Evolutionary conservation across 1,140 invertebrate species (phyloP).

Genomic region (Micrasema longulum): DNA sequence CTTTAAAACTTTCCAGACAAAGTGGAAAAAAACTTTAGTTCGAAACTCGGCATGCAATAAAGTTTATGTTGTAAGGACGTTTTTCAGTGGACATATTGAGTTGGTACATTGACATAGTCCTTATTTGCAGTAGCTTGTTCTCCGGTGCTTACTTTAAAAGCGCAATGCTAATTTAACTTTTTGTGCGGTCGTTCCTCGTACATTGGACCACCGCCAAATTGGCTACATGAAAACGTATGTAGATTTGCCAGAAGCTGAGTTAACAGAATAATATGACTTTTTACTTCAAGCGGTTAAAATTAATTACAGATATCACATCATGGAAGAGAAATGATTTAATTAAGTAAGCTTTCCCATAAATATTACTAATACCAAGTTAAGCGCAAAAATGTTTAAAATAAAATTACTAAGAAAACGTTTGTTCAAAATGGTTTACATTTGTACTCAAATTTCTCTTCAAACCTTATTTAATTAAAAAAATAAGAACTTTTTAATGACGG

Average conservation of each 20-base stretch:
- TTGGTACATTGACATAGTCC: slow-evolving; percentile 3
- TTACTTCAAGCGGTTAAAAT: too few species aligned
- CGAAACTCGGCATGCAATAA: slow-evolving; percentile 30
- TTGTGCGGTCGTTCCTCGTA: slow-evolving; percentile 14
- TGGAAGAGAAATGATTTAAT: too few species aligned
- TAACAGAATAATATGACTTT: slow-evolving; percentile 41
- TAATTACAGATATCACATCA: too few species aligned
- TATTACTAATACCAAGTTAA: too few species aligned
- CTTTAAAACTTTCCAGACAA: slow-evolving; percentile 49
- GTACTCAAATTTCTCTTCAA: too few species aligned
- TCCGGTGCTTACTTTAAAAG: too few species aligned
- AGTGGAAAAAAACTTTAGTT: slow-evolving; percentile 37
- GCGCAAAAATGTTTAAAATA: too few species aligned
- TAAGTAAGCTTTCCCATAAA: too few species aligned
- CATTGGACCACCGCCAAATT: slow-evolving; percentile 39
- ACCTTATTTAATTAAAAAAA: too few species aligned
- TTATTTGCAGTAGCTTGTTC: slow-evolving; percentile 16
- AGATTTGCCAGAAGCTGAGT: slow-evolving; percentile 29
- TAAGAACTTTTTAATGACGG: too few species aligned
- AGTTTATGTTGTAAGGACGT: neutral
- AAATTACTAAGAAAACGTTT: too few species aligned
- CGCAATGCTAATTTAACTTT: slow-evolving; percentile 26
- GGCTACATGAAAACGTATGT: slow-evolving; percentile 38
- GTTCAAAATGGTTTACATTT: too few species aligned
- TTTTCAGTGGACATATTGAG: slow-evolving; percentile 20